These are phyloP conservation scores for Mastigias papua DNA, from an alignment of 30 jellyfish, hydroid and myxozoan species.

Conservation along the genomic window DNA sequence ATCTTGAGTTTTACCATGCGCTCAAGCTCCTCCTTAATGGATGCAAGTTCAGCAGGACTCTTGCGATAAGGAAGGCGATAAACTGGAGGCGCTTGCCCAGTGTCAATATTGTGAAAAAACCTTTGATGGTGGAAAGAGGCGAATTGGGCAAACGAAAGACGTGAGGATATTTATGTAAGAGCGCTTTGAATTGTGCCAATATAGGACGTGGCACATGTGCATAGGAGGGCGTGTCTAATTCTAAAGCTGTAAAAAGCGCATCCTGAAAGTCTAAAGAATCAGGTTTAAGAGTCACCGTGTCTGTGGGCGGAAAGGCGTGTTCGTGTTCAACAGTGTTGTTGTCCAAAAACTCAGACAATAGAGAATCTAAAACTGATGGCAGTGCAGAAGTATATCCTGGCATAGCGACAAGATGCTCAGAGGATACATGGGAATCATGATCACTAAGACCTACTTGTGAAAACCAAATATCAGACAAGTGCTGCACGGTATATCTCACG, in stretches of 20 bases:
- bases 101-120: conserved; percentile 43
- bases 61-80: conserved; percentile 58
- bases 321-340: not conserved
- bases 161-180: conserved; percentile 41
- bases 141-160: conserved; percentile 53
- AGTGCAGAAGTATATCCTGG: not conserved
- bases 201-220: conserved; percentile 33
- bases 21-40: conserved; percentile 47
- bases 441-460: not conserved
- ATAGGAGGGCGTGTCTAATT: conserved; percentile 33
- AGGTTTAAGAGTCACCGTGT: not conserved
- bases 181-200: not conserved
- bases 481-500: not conserved
- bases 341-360: conserved; percentile 11
- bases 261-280: not conserved
- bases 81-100: conserved; percentile 59
- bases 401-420: not conserved
- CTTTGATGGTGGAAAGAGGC: conserved; percentile 39
- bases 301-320: conserved; percentile 30
- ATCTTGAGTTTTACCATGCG: conserved; percentile 48
- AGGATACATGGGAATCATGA: not conserved
- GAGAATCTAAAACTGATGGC: not conserved
- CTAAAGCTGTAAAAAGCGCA: conserved; percentile 29
- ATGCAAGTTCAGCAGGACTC: conserved; percentile 60
- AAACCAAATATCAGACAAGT: not conserved